These are phyloP conservation scores for Catharus minimus DNA, from an alignment of 2,113 vertebrate species.

Conservation along the genomic window DNA sequence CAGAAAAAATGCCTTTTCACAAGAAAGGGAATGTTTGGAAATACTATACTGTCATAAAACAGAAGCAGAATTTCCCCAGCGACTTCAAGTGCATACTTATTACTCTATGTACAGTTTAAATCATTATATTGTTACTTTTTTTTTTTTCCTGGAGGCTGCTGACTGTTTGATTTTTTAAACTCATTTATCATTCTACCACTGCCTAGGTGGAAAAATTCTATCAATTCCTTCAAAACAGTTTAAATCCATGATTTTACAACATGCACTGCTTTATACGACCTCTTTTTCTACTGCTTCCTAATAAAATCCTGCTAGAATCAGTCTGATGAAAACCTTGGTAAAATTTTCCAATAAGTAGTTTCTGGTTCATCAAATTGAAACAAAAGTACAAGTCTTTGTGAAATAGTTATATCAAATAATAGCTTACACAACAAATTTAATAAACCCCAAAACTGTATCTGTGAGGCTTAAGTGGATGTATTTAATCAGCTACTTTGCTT, in stretches of 20 bases:
- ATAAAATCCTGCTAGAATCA: neutral
- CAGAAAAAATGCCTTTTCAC: neutral
- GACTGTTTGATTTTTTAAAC: neutral
- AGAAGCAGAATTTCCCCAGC: neutral
- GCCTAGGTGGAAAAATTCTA: neutral
- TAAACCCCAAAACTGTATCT: neutral
- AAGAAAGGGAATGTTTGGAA: neutral
- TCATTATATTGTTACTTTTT: neutral
- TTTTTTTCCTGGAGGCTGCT: neutral
- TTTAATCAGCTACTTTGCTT: neutral
- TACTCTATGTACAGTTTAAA: neutral
- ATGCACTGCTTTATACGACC: neutral
- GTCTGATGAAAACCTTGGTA: neutral
- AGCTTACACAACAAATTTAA: neutral
- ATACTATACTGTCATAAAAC: neutral
- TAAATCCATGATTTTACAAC: neutral
- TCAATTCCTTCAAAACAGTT: neutral
- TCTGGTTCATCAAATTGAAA: neutral
- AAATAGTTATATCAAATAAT: neutral
- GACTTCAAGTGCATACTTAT: neutral
- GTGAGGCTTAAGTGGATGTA: neutral
- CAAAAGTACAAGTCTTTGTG: neutral
- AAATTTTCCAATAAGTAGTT: neutral
- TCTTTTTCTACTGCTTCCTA: neutral
- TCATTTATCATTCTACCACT: neutral